Evolutionary conservation across 37 sponge, comb jelly and placozoan genomes (phyloP).

Genomic region (Haliclona indistincta): DNA sequence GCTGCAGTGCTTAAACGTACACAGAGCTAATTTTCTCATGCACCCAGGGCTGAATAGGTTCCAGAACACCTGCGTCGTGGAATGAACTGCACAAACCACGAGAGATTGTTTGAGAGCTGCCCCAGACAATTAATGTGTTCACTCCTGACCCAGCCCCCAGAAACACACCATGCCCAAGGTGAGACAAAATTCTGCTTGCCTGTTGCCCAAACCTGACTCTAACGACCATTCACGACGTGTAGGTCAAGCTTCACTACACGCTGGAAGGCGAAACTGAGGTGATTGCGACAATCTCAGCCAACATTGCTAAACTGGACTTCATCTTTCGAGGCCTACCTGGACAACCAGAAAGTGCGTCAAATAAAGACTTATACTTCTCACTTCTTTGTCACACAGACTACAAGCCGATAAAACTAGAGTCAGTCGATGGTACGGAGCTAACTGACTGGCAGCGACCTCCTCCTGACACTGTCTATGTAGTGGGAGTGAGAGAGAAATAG

Average conservation of each 20-base stretch:
- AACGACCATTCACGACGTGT: no score
- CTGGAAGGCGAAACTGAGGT: slow-evolving; percentile 63
- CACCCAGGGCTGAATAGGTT: no score
- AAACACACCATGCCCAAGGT: background rate
- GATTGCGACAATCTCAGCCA: slow-evolving; percentile 55
- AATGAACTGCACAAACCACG: no score
- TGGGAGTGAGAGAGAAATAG: slow-evolving; percentile 46
- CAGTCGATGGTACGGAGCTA: slow-evolving; percentile 44
- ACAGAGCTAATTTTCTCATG: no score
- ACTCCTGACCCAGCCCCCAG: no score
- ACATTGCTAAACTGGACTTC: slow-evolving; percentile 59
- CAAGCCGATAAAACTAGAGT: slow-evolving; percentile 34
- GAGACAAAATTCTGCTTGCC: background rate
- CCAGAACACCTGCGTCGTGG: no score
- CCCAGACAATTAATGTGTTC: no score
- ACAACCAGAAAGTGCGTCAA: slow-evolving; percentile 45
- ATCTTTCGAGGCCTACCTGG: slow-evolving; percentile 71
- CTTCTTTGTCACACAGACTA: slow-evolving; percentile 19
- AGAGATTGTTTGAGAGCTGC: no score
- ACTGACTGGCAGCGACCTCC: slow-evolving; percentile 48
- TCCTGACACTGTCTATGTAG: slow-evolving; percentile 74
- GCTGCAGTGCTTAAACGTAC: no score
- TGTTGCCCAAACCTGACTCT: background rate
- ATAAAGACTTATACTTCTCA: background rate
- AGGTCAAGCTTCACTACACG: slow-evolving; percentile 79